A percentile compares a stretch with the other conserved stretches of the same genome.
Conservation (phyloP, 2,888 invertebrate genomes). For the Phytoseiulus persimilis region DNA sequence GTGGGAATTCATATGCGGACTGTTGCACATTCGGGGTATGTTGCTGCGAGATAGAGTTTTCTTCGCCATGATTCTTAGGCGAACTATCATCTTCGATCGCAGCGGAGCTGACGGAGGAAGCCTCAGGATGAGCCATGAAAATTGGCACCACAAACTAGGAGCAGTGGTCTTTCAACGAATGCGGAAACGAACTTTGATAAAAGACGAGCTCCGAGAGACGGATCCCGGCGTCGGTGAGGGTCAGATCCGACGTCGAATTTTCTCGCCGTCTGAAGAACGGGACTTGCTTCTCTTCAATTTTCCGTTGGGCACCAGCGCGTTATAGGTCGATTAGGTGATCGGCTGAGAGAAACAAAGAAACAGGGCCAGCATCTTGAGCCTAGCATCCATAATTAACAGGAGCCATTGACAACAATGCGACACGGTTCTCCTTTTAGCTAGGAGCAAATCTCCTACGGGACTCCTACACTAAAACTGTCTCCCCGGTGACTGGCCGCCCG, state of each 20-base stretch:
- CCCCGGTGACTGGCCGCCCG: neutral
- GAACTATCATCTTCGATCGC: too few species aligned
- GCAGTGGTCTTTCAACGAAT: too few species aligned
- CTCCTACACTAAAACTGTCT: neutral
- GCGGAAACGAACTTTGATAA: too few species aligned
- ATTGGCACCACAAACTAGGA: too few species aligned
- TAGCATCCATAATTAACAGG: neutral
- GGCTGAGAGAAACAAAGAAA: neutral
- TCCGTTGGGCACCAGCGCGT: too few species aligned
- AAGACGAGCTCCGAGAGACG: too few species aligned
- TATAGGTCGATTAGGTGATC: neutral
- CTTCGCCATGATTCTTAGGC: neutral
- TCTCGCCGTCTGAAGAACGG: too few species aligned
- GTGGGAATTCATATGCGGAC: neutral
- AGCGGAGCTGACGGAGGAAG: too few species aligned
- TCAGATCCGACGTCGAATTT: too few species aligned
- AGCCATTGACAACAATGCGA: neutral
- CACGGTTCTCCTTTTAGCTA: constrained; percentile 38
- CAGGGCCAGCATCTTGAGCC: neutral
- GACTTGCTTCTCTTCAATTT: too few species aligned
- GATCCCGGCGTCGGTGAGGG: too few species aligned
- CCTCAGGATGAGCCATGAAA: too few species aligned
- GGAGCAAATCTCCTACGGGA: neutral
- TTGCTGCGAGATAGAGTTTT: neutral
- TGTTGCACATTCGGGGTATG: neutral